Conservation (phyloP, 2,888 invertebrate species). For the Eledone cirrhosa region DNA sequence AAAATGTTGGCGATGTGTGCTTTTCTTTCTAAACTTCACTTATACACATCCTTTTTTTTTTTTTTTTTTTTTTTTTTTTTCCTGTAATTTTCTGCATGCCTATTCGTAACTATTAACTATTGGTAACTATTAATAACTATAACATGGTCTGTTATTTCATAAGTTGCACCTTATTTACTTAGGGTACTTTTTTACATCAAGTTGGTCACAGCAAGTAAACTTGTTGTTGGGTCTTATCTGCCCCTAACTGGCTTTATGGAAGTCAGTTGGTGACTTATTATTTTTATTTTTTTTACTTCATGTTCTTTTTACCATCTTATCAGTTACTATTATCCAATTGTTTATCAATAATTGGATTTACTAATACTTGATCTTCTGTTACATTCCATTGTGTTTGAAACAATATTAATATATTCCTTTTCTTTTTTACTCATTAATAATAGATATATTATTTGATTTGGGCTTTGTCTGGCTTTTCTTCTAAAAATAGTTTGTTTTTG, state of each 20-base stretch:
- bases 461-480: too few species aligned
- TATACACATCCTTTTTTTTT: not conserved
- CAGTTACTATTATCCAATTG: not conserved
- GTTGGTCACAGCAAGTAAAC: constrained; percentile 28
- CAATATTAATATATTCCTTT: not conserved
- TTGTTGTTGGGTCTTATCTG: constrained; percentile 24
- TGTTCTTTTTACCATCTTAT: not conserved
- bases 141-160: not conserved
- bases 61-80: not conserved
- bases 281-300: not conserved
- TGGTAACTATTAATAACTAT: not conserved
- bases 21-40: not conserved
- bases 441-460: too few species aligned
- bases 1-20: constrained; percentile 26
- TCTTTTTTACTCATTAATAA: too few species aligned
- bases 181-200: not conserved
- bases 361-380: not conserved
- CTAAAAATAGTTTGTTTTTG: too few species aligned
- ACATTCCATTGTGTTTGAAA: not conserved
- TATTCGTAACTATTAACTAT: not conserved
- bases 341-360: not conserved
- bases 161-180: too few species aligned
- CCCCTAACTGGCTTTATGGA: constrained; percentile 4
- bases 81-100: not conserved
- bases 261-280: not conserved